These are phyloP conservation scores for Sycobia sp. DNA, from an alignment of 1,140 invertebrate genomes.

Conservation along the genomic window DNA sequence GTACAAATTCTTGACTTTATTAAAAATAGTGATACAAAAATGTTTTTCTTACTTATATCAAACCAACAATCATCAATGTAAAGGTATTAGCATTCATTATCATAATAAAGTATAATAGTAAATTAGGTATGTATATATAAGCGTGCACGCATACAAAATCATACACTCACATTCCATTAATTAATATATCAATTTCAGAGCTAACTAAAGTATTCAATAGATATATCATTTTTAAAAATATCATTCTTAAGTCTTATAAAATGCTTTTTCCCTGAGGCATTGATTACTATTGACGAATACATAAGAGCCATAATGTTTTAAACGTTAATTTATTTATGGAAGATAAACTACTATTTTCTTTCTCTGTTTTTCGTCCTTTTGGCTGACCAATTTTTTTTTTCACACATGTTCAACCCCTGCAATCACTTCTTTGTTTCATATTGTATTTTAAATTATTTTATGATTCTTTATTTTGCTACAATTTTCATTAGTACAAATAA, in stretches of 20 bases:
- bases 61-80: constrained; percentile 34
- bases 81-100: constrained; percentile 34
- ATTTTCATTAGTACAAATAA: not conserved
- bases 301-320: constrained; percentile 23
- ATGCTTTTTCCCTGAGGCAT: constrained; percentile 38
- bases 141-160: constrained; percentile 30
- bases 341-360: constrained; percentile 1
- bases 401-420: not conserved
- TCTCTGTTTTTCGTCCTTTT: not conserved
- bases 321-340: not conserved
- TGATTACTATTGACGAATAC: constrained; percentile 16
- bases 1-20: constrained; percentile 36
- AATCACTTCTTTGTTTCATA: too few relatives aligned
- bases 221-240: constrained; percentile 52
- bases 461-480: constrained; percentile 19
- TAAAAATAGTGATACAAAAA: constrained; percentile 38
- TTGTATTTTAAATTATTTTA: not conserved
- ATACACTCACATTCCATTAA: constrained; percentile 32
- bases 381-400: not conserved
- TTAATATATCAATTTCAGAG: constrained; percentile 28
- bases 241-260: constrained; percentile 56
- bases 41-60: constrained; percentile 32
- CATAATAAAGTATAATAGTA: constrained; percentile 28
- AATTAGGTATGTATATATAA: constrained; percentile 29
- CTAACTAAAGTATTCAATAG: constrained; percentile 21